Percentiles rank a stretch among this genome's conserved stretches.
phyloP scores from a whole-genome alignment of 1,140 invertebrate species.

The Holotrichia oblita region DNA sequence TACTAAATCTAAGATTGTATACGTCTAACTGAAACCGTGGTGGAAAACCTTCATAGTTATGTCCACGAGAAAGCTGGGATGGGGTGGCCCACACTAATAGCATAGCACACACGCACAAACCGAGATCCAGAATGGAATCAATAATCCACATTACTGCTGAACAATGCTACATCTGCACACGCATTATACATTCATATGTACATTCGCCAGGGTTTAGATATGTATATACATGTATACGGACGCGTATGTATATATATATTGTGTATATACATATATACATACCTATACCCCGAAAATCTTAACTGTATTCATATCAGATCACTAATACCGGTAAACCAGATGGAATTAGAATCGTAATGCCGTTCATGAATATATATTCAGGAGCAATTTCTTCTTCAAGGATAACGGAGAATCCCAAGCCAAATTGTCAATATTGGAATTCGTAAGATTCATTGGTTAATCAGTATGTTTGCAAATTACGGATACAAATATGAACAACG shows the following conservation, averaged over 20 bases:
- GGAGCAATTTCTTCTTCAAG: conserved; percentile 29
- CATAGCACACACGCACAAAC: conserved; percentile 48
- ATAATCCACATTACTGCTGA: conserved; percentile 53
- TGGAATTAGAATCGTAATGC: conserved; percentile 39
- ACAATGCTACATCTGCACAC: conserved; percentile 53
- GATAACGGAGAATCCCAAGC: conserved; percentile 29
- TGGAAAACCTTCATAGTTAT: conserved; percentile 42
- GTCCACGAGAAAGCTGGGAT: conserved; percentile 41
- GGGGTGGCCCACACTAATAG: conserved; percentile 49
- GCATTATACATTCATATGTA: conserved; percentile 53
- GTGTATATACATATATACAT: background rate
- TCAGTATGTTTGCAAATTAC: background rate
- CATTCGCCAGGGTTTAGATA: conserved; percentile 37
- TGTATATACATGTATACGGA: background rate
- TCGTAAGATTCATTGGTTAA: conserved; percentile 22
- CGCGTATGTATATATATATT: background rate
- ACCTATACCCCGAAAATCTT: conserved; percentile 38
- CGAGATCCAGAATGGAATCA: conserved; percentile 52
- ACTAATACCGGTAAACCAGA: conserved; percentile 39
- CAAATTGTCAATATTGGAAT: conserved; percentile 36
- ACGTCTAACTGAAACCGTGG: conserved; percentile 33
- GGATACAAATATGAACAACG: background rate
- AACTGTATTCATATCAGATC: conserved; percentile 37
- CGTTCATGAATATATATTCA: conserved; percentile 39
- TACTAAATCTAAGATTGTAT: background rate